A percentile compares a stretch with the other conserved stretches of the same genome.
Evolutionary conservation across 2,888 invertebrate species (phyloP).

Genomic region (Stomorhina lunata): DNA sequence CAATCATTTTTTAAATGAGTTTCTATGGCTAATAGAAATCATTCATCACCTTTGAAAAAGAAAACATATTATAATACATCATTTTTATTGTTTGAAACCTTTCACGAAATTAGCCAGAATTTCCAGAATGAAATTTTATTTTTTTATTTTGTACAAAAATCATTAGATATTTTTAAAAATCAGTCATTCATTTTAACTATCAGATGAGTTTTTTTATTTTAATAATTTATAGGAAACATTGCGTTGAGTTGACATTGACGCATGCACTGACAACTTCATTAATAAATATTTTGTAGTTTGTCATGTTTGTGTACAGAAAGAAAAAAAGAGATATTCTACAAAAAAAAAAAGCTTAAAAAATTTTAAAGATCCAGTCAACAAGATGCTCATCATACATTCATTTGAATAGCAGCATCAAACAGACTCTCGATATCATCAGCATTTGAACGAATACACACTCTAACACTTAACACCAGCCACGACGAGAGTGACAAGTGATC

Average conservation of each 20-base stretch:
- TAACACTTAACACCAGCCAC: constrained; percentile 36
- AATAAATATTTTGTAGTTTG: constrained; percentile 70
- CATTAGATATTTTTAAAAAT: constrained; percentile 12
- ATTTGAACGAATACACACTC: constrained; percentile 10
- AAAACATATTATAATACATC: constrained; percentile 43
- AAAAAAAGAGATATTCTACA: background rate
- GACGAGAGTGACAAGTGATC: constrained; percentile 77
- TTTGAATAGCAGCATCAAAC: background rate
- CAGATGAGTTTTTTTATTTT: constrained; percentile 13
- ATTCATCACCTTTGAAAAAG: constrained; percentile 55
- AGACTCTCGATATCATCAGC: constrained; percentile 16
- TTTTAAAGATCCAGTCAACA: constrained; percentile 25
- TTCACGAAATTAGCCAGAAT: constrained; percentile 59
- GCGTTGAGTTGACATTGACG: constrained; percentile 69
- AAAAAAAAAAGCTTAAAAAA: background rate
- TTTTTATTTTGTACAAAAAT: background rate
- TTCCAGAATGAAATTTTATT: constrained; percentile 4
- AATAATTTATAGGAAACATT: constrained; percentile 60
- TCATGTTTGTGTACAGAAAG: constrained; percentile 39
- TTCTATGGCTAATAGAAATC: constrained; percentile 28
- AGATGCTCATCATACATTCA: background rate
- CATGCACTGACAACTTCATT: constrained; percentile 76
- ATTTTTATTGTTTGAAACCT: constrained; percentile 48
- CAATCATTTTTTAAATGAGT: background rate
- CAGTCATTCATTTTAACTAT: background rate